Evolutionary conservation across 2,797 vertebrate species (phyloP), one percentile per base, ranked within the genome.

Genomic region (Schizopygopsis malacanthus): DNA sequence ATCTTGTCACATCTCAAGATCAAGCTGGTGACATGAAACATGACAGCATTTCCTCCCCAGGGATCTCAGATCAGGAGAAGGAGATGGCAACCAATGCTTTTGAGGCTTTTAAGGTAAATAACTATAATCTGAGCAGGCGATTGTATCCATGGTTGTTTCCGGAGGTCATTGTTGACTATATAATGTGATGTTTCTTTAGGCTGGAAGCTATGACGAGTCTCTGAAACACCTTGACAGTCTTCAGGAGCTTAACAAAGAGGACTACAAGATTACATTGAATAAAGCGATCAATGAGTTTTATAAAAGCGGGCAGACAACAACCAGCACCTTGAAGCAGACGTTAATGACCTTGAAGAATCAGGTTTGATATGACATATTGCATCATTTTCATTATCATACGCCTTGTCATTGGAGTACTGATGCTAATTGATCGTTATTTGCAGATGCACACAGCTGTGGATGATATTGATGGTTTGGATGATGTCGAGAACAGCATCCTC

Each of bases 211-310:
- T 54, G 97, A 99, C 0, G 93, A 96, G 84, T 97, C 96, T 83
- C 94, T 99, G 20, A 95, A 96, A 89, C 96, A 98, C 78, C 96
- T 99, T 0, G 95, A 95, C 83, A 93, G 93, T 82, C 95, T 99
- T 79, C 97, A 97, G 92, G 97, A 98, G 78, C 94, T 98, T 85
- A 99, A 98, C 93, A 99, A 97, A 92, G 98, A 99, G 50, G 98
- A 99, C 93, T 98, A 98, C 94, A 99, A 99, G 95, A 97, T 99
- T 81, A 93, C 96, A 87, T 90, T 99, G 96, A 99, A 99, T 90
- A 97, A 95, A 92, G 97, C 98, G 25, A 94, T 99, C 50, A 94
- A 96, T 1, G 97, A 99, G 85, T 99, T 99, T 93, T 99, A 97
- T 94, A 98, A 95, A 93, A 98, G 95, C 85, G 97, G 97, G 76